Evolutionary conservation across 1,140 invertebrate genomes (phyloP), one percentile per base, ranked within the genome.

Genomic region (Anastatus disparis): DNA sequence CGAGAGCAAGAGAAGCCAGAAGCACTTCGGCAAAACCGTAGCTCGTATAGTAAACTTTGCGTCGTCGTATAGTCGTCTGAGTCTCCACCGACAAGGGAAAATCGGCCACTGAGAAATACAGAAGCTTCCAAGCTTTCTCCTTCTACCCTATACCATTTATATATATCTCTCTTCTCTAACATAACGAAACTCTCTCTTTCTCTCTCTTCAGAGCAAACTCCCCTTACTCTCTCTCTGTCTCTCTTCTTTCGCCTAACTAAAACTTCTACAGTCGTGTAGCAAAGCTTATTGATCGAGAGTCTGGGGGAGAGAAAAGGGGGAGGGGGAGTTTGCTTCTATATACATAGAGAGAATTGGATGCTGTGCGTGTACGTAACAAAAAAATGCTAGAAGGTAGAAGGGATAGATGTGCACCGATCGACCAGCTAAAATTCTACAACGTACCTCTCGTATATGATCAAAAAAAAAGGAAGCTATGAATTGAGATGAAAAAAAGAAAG

Each of bases 261-360:
- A 6, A 81, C 79, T 77, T 80, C 78, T 78, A 79, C 77, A 77
- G 76, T 77, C 78, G 73, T 77, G 70, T 79, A 77, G n/a, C n/a
- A n/a, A n/a, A n/a, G 78, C 78, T 80, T 84, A 84, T 84, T 84
- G 83, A 84, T 84, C 82, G 82, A 40, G 52, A 50, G 53, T 22
- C 31, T 59, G 40, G 24, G 24, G 40, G 22, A 26, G 24, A 12
- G 13, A 27, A 20, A 22, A 3, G 42, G n/a, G 56, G 22, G 42
- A 46, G 17, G 24, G 22, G 24, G 48, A 26, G 24, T n/a, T n/a
- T n/a, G n/a, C n/a, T n/a, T n/a, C n/a, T n/a, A n/a, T n/a, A n/a
- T n/a, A n/a, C n/a, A n/a, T n/a, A n/a, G n/a, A n/a, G n/a, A n/a
- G n/a, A n/a, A n/a, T n/a, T n/a, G n/a, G n/a, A n/a, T n/a, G n/a